Conservation (phyloP, 1,140 invertebrate genomes). For the Eurosta solidaginis region DNA sequence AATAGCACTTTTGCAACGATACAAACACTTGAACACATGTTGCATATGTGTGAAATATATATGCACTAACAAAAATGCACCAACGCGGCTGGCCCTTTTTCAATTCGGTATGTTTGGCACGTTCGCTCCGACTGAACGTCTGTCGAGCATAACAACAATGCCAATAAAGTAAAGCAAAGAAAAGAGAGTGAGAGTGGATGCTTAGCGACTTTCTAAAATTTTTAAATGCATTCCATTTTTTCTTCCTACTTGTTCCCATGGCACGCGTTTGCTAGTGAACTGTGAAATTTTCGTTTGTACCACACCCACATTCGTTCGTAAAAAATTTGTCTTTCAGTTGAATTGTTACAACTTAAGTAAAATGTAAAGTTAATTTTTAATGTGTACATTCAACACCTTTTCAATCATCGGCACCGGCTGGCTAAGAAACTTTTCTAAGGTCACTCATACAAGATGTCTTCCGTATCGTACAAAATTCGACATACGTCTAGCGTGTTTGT, state of each 20-base stretch:
- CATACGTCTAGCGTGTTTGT: not conserved
- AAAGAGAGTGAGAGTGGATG: not conserved
- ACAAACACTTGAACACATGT: not conserved
- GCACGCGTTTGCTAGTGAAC: not conserved
- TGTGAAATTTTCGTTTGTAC: not conserved
- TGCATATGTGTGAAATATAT: not conserved
- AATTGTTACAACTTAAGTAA: not conserved
- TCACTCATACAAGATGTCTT: not conserved
- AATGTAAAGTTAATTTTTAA: constrained; percentile 23
- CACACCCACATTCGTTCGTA: not conserved
- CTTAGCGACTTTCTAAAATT: not conserved
- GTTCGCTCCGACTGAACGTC: not conserved
- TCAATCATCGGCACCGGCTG: constrained; percentile 19
- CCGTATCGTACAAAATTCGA: not conserved
- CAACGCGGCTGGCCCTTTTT: not conserved
- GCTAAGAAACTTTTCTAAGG: not conserved
- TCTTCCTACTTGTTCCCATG: not conserved
- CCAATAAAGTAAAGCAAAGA: no score
- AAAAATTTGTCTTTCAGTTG: not conserved
- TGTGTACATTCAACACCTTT: constrained; percentile 12
- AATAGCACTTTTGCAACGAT: no score
- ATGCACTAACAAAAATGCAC: not conserved
- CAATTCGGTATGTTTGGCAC: constrained; percentile 11
- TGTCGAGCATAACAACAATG: constrained; percentile 12
- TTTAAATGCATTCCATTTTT: not conserved